Evolutionary conservation across 2,797 vertebrate genomes (phyloP).

Genomic region (Cirrhinus molitorella): DNA sequence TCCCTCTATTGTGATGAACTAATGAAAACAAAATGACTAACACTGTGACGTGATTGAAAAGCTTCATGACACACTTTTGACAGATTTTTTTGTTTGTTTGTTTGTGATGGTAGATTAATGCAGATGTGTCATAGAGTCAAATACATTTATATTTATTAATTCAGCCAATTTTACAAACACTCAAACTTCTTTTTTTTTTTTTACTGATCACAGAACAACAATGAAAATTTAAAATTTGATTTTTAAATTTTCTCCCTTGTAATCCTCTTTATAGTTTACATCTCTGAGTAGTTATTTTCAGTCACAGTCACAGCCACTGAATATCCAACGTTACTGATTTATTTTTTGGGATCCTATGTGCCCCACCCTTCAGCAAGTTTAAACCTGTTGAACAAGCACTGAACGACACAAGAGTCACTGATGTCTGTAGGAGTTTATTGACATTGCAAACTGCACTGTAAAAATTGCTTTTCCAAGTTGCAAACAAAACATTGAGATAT

Average conservation of each 20-base stretch:
- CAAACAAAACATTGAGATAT: neutral
- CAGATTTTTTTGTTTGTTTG: neutral
- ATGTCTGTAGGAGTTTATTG: neutral
- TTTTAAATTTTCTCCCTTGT: neutral
- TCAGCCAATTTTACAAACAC: neutral
- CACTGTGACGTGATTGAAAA: neutral
- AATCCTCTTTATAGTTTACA: neutral
- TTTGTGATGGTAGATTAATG: neutral
- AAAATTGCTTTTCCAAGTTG: neutral
- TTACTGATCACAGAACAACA: neutral
- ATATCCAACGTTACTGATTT: neutral
- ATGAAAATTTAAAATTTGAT: neutral
- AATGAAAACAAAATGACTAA: neutral
- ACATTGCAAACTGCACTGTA: neutral
- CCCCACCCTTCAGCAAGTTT: neutral
- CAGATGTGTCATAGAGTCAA: neutral
- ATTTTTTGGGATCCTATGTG: neutral
- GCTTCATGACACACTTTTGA: neutral
- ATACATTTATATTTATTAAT: neutral
- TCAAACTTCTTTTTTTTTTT: neutral
- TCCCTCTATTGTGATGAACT: slow-evolving; percentile 31
- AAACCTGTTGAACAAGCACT: neutral
- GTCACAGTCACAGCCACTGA: neutral
- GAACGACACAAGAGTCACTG: neutral
- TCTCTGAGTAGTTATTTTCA: neutral